Conservation (phyloP, 2,797 vertebrate genomes). For the Iguana delicatissima region DNA sequence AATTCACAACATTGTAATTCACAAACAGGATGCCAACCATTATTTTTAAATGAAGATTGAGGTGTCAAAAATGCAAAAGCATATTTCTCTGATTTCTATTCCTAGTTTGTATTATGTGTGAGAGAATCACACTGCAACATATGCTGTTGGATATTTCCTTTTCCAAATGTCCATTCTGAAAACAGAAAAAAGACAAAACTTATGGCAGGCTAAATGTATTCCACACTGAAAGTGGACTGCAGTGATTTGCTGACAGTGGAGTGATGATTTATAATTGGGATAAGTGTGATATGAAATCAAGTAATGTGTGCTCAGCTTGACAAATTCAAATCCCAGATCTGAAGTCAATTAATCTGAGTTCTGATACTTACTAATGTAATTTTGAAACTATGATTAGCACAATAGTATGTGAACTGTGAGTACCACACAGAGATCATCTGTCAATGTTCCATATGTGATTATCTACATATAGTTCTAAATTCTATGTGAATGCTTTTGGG, state of each 20-base stretch:
- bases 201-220: conserved; percentile 11
- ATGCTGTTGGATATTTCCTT: conserved; percentile 43
- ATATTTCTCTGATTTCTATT: not conserved
- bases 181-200: conserved; percentile 23
- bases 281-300: conserved; percentile 33
- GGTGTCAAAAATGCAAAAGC: not conserved
- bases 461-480: not conserved
- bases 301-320: not conserved
- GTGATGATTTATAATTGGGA: conserved; percentile 35
- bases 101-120: not conserved
- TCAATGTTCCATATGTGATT: not conserved
- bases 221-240: conserved; percentile 14
- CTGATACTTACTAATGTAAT: not conserved
- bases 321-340: conserved; percentile 39
- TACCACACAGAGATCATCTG: not conserved
- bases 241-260: conserved; percentile 16
- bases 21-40: no score
- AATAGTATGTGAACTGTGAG: conserved; percentile 24
- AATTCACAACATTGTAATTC: no score
- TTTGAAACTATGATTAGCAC: conserved; percentile 30
- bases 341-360: conserved; percentile 37
- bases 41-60: not conserved
- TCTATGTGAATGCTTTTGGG: not conserved
- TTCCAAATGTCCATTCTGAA: conserved; percentile 32
- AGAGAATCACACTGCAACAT: conserved; percentile 51